Percentiles rank a stretch among this genome's conserved stretches.
Evolutionary conservation across 2,113 vertebrate species (phyloP).

Genomic region (Sporophila hypoxantha): DNA sequence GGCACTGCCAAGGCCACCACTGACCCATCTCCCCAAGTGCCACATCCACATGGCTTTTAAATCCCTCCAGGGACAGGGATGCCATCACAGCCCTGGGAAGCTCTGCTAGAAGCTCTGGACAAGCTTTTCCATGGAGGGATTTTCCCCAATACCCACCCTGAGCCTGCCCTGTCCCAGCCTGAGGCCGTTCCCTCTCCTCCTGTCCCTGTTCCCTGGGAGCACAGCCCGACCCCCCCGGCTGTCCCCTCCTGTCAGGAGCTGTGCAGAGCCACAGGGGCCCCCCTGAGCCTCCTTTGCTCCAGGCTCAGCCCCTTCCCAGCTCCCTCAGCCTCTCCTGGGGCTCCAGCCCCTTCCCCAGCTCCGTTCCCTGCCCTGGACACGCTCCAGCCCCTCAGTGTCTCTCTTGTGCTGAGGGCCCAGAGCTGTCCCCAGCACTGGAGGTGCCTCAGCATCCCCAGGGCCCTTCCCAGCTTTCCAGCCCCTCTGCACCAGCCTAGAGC

Average conservation of each 20-base stretch:
- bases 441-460: not conserved
- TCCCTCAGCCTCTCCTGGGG: not conserved
- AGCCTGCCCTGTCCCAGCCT: accelerated
- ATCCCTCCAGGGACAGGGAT: not conserved
- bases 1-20: not conserved
- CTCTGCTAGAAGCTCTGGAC: not conserved
- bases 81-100: not conserved
- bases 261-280: not conserved
- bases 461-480: not conserved
- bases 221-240: not conserved
- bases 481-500: not conserved
- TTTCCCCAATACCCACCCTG: accelerated
- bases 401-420: not conserved
- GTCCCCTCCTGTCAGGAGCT: not conserved
- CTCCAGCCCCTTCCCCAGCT: not conserved
- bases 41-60: accelerated
- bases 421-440: not conserved
- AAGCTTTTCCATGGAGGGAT: accelerated
- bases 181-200: not conserved
- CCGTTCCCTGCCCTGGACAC: not conserved
- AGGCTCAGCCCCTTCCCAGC: not conserved
- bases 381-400: not conserved
- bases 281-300: not conserved
- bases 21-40: not conserved
- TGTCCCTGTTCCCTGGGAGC: not conserved